Base-by-base conservation (phyloP, 2,797 vertebrate genomes). In the Synanceia verrucosa region DNA sequence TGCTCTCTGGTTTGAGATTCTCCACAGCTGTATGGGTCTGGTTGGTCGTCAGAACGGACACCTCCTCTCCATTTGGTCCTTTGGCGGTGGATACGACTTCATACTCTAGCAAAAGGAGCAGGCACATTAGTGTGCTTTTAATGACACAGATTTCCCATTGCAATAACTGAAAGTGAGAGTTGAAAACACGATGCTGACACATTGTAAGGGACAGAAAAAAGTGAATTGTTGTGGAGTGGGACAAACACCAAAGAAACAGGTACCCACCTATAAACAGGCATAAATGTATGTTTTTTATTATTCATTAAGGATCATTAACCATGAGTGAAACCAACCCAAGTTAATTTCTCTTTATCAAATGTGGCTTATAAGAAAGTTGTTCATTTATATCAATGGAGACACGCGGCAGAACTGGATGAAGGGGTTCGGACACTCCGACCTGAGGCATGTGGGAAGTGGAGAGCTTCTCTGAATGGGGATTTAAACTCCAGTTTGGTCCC, bases 11-110 rank as follows among this genome's bases (percentile, higher is more conserved):
- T 87, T 96, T 96, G 67, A 99, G 92, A 85, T 99, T 99, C 94
- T 99, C 98, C 89, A 99, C 96, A 0, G 97, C 94, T 65, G 97
- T 96, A 88, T 98, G 96, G 1, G 98, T 99, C 92, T 98, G 97
- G 90, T 99, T 98, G 82, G 98, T 99, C 23, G 94, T 94, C 89
- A 96, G 88, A 74, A 97, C 77, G 3, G 96, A 96, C 65, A 95
- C 92, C 73, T 97, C 92, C 48, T 96, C 89, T 81, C 95, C 96
- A 43, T 93, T 86, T 13, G 92, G 92, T 70, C 96, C 96, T 67
- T 94, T 96, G 81, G 96, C 93, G 64, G 91, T 96, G 64, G 97
- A 97, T 66, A 95, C 92, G 41, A 99, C 95, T 83, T 96, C 95
- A 88, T 98, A 99, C 80, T 97, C 98, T 99, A 85, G 66, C 79